A percentile compares a stretch with the other conserved stretches of the same genome.
phyloP scores from a whole-genome alignment of 2,797 vertebrate genomes.

The Dallia pectoralis region DNA sequence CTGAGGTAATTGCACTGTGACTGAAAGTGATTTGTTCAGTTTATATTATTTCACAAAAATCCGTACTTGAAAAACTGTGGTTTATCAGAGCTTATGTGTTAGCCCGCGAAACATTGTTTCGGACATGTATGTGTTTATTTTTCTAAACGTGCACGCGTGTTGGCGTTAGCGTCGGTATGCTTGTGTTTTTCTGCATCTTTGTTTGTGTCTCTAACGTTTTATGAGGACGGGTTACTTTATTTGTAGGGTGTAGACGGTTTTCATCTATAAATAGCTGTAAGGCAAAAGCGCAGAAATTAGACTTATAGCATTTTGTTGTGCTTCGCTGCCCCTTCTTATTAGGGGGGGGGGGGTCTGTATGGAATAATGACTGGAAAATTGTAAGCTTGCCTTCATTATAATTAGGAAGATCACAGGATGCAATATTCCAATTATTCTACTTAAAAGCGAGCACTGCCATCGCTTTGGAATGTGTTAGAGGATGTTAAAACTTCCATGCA shows the following conservation, averaged over 20 bases:
- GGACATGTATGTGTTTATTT: background rate
- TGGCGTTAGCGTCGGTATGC: background rate
- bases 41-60: background rate
- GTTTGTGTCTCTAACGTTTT: constrained; percentile 39
- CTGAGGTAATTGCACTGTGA: background rate
- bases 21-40: background rate
- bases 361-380: constrained; percentile 80
- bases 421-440: constrained; percentile 79
- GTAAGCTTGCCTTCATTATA: constrained; percentile 76
- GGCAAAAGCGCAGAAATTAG: constrained; percentile 72
- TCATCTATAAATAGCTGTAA: constrained; percentile 74
- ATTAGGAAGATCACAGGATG: constrained; percentile 75
- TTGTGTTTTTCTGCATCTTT: constrained; percentile 19
- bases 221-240: constrained; percentile 57
- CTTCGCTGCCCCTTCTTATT: constrained; percentile 77
- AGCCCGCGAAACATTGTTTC: background rate
- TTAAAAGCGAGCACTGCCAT: constrained; percentile 70
- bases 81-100: background rate
- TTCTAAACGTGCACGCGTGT: background rate
- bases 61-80: background rate
- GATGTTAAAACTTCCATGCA: constrained; percentile 42
- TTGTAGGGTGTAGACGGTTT: constrained; percentile 56
- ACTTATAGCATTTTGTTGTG: constrained; percentile 75
- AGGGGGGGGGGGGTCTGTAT: constrained; percentile 67
- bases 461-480: constrained; percentile 46